phyloP scores from a whole-genome alignment of 2,888 invertebrate genomes.

The Aphidoletes aphidimyza region DNA sequence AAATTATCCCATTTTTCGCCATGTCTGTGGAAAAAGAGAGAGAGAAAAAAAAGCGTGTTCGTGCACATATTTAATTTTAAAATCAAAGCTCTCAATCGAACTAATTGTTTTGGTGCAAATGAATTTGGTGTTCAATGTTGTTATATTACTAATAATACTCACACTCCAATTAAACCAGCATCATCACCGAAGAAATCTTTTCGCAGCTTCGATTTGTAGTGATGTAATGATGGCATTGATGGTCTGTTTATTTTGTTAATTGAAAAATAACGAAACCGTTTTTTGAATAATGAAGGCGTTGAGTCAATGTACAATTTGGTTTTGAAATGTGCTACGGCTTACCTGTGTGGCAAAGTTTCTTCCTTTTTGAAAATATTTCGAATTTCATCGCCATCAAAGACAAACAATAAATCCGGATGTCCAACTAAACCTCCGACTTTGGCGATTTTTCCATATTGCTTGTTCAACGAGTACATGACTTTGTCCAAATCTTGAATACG shows the following conservation, averaged over 20 bases:
- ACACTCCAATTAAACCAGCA: slow-evolving; percentile 81
- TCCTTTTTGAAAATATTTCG: slow-evolving; percentile 76
- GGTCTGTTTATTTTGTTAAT: slow-evolving; percentile 64
- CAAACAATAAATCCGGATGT: slow-evolving; percentile 80
- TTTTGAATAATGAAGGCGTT: too few species aligned
- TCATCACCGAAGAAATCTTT: slow-evolving; percentile 78
- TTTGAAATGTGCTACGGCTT: too few species aligned
- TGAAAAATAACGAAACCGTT: background rate
- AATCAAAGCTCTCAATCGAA: slow-evolving; percentile 16
- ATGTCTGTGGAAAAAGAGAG: slow-evolving; percentile 72
- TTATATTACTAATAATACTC: slow-evolving; percentile 65
- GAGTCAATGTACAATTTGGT: too few species aligned
- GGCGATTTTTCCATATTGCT: slow-evolving; percentile 71
- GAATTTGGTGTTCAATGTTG: background rate
- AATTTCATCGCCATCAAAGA: slow-evolving; percentile 79
- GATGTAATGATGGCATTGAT: slow-evolving; percentile 77
- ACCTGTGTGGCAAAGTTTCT: slow-evolving; percentile 75
- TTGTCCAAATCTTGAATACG: slow-evolving; percentile 67
- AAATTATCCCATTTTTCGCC: slow-evolving; percentile 88
- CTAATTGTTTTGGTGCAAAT: background rate
- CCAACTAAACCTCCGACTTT: slow-evolving; percentile 78
- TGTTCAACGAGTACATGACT: slow-evolving; percentile 69
- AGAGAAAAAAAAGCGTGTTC: too few species aligned
- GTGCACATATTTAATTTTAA: background rate
- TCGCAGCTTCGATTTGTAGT: slow-evolving; percentile 76